Evolutionary conservation across 30 jellyfish, hydroid and myxozoan species (phyloP), one percentile per base, ranked within the genome.

Genomic region (Aurelia aurita): DNA sequence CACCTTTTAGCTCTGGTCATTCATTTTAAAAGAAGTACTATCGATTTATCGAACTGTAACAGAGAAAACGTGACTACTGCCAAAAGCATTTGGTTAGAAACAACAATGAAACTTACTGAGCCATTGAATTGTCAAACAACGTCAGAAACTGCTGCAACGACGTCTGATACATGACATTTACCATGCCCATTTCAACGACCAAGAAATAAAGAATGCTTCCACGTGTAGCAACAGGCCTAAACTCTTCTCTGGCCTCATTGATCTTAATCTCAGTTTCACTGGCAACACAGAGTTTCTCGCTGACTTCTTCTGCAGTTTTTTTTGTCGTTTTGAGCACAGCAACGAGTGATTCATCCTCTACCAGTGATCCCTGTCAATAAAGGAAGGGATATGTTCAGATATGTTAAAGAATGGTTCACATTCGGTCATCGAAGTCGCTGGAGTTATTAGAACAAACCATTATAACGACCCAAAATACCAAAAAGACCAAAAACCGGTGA

Each of bases 161-260:
- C 8, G 96, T 86, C 74, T 92, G 98, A 69, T 92, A 92, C 98
- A 92, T 92, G 65, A 80, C 86, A 66, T 92, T 92, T 63, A 92
- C 98, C 93, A 92, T 92, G 88, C 98, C 87, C 98, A 92, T 92
- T 68, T 92, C 98, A n/a, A 92, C 98, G 59, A 92, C 87, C 69
- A 92, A 77, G 87, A 92, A 92, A 81, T 92, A 92, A 68, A 92
- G 43, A 39, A 92, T 92, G 70, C 98, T 92, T 74, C 98, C 98
- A 18, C 97, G 89, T 8, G 98, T 84, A 34, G 98, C 98, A 47
- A 92, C 98, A 19, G 98, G 95, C 31, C 98, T 87, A 75, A 92
- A 92, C 70, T 92, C 98, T 55, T 92, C 98, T 49, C 98, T 58
- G 1, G 98, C 98, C 51, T 74, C 93, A 74, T 92, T 92, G 75